Percentiles rank a stretch among this genome's conserved stretches.
phyloP scores from a whole-genome alignment of 2,113 vertebrate genomes.

The pig (Sus scrofa) region DNA sequence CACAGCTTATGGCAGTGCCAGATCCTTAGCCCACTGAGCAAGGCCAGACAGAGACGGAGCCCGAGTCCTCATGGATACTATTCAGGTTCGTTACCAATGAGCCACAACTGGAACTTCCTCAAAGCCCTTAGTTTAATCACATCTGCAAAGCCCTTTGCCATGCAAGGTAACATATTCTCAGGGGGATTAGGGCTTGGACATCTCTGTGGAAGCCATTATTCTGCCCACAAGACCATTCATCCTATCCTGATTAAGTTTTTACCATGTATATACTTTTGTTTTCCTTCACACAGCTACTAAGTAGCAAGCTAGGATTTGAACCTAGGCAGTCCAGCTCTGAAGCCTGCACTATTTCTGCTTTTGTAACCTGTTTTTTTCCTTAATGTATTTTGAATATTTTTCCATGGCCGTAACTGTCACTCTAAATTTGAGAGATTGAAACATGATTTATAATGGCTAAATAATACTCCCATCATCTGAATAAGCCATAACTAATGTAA shows the following conservation, averaged over 20 bases:
- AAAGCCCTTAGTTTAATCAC: no score
- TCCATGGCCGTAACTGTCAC: neutral
- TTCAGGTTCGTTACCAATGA: no score
- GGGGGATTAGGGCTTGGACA: neutral
- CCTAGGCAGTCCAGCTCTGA: neutral
- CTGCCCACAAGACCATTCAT: neutral
- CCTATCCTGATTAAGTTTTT: neutral
- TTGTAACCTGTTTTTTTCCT: neutral
- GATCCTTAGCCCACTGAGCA: no score
- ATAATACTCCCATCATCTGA: neutral
- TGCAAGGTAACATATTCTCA: neutral
- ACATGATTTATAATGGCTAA: neutral
- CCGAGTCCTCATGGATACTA: no score
- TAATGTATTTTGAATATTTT: slow-evolving; percentile 1
- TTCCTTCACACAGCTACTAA: neutral
- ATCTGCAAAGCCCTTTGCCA: no score
- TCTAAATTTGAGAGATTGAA: slow-evolving; percentile 15
- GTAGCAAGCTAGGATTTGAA: neutral
- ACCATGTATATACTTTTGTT: neutral
- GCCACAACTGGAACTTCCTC: no score
- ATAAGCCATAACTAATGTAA: neutral
- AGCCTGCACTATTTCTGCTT: neutral
- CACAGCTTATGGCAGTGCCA: no score
- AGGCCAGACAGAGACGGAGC: no score
- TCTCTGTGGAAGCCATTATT: neutral